Evolutionary conservation across 2,888 invertebrate genomes (phyloP).

Genomic region (Augiades crinisus): DNA sequence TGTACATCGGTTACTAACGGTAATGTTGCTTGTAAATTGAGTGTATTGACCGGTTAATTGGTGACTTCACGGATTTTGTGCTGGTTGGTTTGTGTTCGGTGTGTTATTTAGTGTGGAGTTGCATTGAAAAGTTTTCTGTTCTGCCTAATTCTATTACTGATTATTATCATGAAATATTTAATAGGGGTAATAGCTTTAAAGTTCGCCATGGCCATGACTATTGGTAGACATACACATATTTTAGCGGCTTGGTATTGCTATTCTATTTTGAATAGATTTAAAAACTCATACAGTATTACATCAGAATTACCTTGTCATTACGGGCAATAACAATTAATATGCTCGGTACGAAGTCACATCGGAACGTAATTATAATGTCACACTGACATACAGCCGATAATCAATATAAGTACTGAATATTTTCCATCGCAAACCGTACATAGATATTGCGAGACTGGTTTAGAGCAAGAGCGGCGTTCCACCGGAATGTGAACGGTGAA

Average conservation of each 20-base stretch:
- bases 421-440: constrained; percentile 23
- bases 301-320: constrained; percentile 5
- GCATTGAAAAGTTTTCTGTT: too few species aligned
- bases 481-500: constrained; percentile 74
- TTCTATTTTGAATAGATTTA: not conserved
- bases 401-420: constrained; percentile 12
- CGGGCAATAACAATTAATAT: constrained; percentile 10
- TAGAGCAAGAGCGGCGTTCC: constrained; percentile 49
- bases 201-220: too few species aligned
- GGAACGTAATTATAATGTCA: constrained; percentile 8
- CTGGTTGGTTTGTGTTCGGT: too few species aligned
- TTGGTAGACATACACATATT: too few species aligned
- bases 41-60: constrained; percentile 1
- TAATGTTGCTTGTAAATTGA: constrained; percentile 31
- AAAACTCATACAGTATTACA: not conserved
- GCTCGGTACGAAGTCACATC: constrained; percentile 1
- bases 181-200: too few species aligned
- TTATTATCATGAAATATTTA: too few species aligned
- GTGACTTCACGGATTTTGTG: too few species aligned
- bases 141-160: too few species aligned
- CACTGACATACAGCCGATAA: constrained; percentile 19
- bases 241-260: too few species aligned
- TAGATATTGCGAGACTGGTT: constrained; percentile 45
- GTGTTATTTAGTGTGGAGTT: too few species aligned
- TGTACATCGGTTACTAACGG: constrained; percentile 32